These are phyloP conservation scores for Saguinus imperator DNA, from an alignment of 2,113 vertebrate species.

Conservation along the genomic window DNA sequence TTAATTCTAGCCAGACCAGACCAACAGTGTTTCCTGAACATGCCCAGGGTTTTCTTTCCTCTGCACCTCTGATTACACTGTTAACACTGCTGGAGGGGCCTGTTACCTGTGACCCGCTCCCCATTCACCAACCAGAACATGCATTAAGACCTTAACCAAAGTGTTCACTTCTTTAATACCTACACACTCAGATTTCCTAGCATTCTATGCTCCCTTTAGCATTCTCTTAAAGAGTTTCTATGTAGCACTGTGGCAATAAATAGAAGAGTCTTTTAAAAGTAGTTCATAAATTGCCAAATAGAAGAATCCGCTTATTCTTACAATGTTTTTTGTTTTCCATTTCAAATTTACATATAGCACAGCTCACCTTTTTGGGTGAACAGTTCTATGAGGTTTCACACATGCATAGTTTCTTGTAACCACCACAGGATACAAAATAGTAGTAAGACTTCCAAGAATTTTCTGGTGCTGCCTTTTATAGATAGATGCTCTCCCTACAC, in stretches of 20 bases:
- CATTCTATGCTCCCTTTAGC: not conserved
- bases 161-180: not conserved
- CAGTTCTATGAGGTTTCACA: not conserved
- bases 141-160: not conserved
- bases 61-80: not conserved
- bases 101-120: rapidly evolving
- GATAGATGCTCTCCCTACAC: not conserved
- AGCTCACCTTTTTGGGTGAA: not conserved
- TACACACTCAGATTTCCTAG: not conserved
- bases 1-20: not conserved
- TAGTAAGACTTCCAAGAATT: not conserved
- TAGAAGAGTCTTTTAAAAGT: not conserved
- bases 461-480: not conserved
- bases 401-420: not conserved
- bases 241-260: not conserved
- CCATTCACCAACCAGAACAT: rapidly evolving
- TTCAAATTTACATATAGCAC: not conserved
- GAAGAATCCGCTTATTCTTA: not conserved
- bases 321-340: not conserved
- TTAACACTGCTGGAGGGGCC: rapidly evolving
- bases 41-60: not conserved
- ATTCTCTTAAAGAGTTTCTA: not conserved
- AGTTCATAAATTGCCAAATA: not conserved
- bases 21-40: not conserved
- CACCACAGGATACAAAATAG: too few species aligned